Percentiles rank a stretch among this genome's conserved stretches.
Evolutionary conservation across 1,140 invertebrate genomes (phyloP).

Genomic region (Drosophila auraria): DNA sequence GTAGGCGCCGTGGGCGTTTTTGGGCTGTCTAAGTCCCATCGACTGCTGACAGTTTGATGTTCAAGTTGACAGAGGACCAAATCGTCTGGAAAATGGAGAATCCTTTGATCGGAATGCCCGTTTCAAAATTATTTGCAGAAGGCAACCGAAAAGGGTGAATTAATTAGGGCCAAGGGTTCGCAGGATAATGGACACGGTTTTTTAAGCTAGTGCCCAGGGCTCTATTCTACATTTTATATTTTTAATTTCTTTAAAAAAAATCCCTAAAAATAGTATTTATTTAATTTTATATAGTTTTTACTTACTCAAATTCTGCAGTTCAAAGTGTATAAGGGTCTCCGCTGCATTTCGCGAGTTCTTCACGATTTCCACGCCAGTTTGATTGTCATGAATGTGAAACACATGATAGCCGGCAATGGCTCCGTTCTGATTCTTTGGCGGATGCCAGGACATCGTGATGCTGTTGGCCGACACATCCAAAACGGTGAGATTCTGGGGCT

Average conservation of each 20-base stretch:
- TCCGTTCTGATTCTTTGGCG: conserved; percentile 90
- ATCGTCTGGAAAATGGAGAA: conserved; percentile 14
- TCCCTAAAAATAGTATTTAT: too few species aligned
- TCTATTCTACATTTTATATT: too few species aligned
- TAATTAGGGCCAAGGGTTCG: neutral
- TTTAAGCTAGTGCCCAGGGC: neutral
- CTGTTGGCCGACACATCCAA: conserved; percentile 90
- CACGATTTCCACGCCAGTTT: conserved; percentile 88
- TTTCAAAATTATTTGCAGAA: conserved; percentile 10
- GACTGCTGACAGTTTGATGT: conserved; percentile 37
- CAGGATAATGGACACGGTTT: neutral
- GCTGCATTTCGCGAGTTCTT: conserved; percentile 85
- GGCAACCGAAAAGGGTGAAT: neutral
- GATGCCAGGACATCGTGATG: conserved; percentile 92
- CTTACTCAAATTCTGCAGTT: conserved; percentile 88
- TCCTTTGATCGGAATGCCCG: conserved; percentile 25
- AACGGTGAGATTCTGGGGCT: conserved; percentile 92
- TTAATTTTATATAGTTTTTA: conserved; percentile 35
- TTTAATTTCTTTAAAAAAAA: neutral
- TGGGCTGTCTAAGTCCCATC: conserved; percentile 4
- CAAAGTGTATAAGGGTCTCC: conserved; percentile 86
- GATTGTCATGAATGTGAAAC: conserved; percentile 90
- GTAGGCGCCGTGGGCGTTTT: neutral
- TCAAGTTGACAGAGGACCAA: conserved; percentile 29
- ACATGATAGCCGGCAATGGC: conserved; percentile 90